Evolutionary conservation across 2,797 vertebrate species (phyloP).

Genomic region (Epinephelus malabaricus): DNA sequence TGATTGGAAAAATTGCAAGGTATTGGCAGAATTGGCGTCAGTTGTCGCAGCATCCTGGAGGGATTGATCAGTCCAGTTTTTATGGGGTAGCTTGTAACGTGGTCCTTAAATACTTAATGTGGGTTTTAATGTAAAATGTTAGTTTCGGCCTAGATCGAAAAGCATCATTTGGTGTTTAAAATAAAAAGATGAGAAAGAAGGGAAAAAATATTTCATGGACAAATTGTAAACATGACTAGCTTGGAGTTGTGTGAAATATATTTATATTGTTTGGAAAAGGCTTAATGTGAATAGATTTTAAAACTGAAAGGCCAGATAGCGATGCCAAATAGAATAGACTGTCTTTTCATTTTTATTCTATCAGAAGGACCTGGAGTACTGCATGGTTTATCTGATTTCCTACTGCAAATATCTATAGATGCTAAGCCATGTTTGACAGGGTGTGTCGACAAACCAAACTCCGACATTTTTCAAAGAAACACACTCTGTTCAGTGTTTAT

Average conservation of each 20-base stretch:
- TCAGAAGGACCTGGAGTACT: slow-evolving; percentile 1
- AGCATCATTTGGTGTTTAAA: background rate
- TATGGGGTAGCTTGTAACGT: slow-evolving; percentile 26
- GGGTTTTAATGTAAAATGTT: slow-evolving; percentile 33
- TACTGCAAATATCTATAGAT: slow-evolving; percentile 46
- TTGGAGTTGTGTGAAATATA: slow-evolving; percentile 5
- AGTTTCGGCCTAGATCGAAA: background rate
- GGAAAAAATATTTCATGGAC: background rate
- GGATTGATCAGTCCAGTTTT: background rate
- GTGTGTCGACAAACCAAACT: slow-evolving; percentile 46
- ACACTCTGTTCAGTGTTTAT: slow-evolving; percentile 34
- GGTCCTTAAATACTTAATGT: slow-evolving; percentile 31
- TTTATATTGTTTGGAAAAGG: slow-evolving; percentile 18
- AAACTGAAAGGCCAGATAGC: slow-evolving; percentile 27
- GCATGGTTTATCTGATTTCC: slow-evolving; percentile 37
- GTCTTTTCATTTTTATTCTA: slow-evolving; percentile 13
- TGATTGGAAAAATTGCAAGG: too few relatives aligned
- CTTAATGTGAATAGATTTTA: slow-evolving; percentile 26
- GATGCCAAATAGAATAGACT: slow-evolving; percentile 48
- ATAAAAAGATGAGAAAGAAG: background rate
- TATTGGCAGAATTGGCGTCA: too few relatives aligned
- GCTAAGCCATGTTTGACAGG: slow-evolving; percentile 62
- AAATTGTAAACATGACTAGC: slow-evolving; percentile 1
- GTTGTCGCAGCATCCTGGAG: too few relatives aligned
- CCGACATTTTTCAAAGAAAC: slow-evolving; percentile 38